Evolutionary conservation across 2,113 vertebrate genomes (phyloP).

Genomic region (Lampris incognitus): DNA sequence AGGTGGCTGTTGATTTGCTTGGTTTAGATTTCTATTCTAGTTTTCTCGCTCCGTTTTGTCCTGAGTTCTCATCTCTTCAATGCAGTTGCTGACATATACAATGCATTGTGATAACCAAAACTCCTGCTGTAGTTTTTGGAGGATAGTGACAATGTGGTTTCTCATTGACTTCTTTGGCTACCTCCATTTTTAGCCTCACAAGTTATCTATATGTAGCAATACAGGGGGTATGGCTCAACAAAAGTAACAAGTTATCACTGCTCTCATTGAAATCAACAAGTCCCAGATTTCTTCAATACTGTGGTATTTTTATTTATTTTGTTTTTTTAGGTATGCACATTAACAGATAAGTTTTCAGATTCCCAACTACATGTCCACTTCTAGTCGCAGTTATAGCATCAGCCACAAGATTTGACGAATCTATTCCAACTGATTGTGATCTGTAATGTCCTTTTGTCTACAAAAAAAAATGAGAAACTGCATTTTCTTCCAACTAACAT

Average conservation of each 20-base stretch:
- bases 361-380: slow-evolving; percentile 48
- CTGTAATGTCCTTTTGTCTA: slow-evolving; percentile 79
- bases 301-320: slow-evolving; percentile 53
- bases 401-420: slow-evolving; percentile 58
- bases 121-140: slow-evolving; percentile 79
- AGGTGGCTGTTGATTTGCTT: slow-evolving; percentile 75
- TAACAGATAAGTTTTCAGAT: slow-evolving; percentile 52
- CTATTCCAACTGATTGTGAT: slow-evolving; percentile 77
- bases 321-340: slow-evolving; percentile 30
- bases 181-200: slow-evolving; percentile 54
- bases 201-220: slow-evolving; percentile 53
- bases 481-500: slow-evolving; percentile 84
- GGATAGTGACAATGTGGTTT: slow-evolving; percentile 85
- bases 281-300: slow-evolving; percentile 69
- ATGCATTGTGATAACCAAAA: slow-evolving; percentile 84
- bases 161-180: slow-evolving; percentile 84
- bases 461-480: slow-evolving; percentile 84
- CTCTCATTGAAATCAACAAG: slow-evolving; percentile 67
- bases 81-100: slow-evolving; percentile 83
- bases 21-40: slow-evolving; percentile 75
- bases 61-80: slow-evolving; percentile 81
- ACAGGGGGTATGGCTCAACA: slow-evolving; percentile 65
- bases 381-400: slow-evolving; percentile 46
- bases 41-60: slow-evolving; percentile 75
- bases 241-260: slow-evolving; percentile 53